Percentiles rank a stretch among this genome's conserved stretches.
Evolutionary conservation across 64 coral and sea anemone species (phyloP).

Genomic region (Trachythela sp.): DNA sequence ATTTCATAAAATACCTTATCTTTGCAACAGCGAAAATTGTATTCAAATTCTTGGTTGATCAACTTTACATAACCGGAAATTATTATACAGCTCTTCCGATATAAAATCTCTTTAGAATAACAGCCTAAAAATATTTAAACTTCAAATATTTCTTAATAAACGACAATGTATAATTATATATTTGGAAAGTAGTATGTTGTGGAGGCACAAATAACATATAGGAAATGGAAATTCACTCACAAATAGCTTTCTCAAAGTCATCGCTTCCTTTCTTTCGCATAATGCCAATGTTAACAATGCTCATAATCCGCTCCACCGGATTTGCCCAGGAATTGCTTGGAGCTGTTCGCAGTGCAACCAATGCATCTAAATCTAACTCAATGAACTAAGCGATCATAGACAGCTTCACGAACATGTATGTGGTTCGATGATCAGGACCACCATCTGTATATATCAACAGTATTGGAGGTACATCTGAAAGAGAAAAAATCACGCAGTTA

Average conservation of each 20-base stretch:
- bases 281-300: conserved; percentile 36
- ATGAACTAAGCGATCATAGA: conserved; percentile 32
- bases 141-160: too few relatives aligned
- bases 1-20: too few relatives aligned
- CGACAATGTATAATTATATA: too few relatives aligned
- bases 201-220: too few relatives aligned
- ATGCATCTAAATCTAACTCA: conserved; percentile 4
- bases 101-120: too few relatives aligned
- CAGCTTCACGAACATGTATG: conserved; percentile 19
- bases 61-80: too few relatives aligned
- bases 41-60: too few relatives aligned
- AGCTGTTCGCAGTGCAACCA: not conserved
- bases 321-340: conserved; percentile 40
- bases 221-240: too few relatives aligned
- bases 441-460: conserved; percentile 25
- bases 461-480: conserved; percentile 22
- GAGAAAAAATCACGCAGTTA: not conserved
- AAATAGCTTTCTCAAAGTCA: not conserved
- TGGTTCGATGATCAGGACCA: conserved; percentile 13
- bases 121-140: too few relatives aligned
- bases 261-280: not conserved
- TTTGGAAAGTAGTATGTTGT: too few relatives aligned
- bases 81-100: too few relatives aligned
- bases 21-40: too few relatives aligned
- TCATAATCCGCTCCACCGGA: conserved; percentile 29